These are phyloP conservation scores for Conus ventricosus DNA, from an alignment of 1,140 invertebrate species.

Conservation along the genomic window DNA sequence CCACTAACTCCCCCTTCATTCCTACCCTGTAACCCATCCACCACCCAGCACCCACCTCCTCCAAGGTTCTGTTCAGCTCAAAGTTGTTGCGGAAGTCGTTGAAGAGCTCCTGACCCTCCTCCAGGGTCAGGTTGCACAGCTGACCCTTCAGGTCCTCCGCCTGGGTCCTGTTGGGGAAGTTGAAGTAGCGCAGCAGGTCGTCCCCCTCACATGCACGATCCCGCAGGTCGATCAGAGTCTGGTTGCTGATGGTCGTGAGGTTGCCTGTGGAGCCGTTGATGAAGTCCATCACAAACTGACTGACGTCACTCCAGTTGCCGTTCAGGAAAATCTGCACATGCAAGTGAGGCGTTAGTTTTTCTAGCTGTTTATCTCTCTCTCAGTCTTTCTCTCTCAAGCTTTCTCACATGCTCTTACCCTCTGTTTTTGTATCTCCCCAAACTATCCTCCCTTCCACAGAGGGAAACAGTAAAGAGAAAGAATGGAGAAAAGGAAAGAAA, in stretches of 20 bases:
- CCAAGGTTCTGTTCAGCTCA: conserved; percentile 28
- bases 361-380: too few species aligned
- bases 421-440: too few species aligned
- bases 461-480: too few species aligned
- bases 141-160: conserved; percentile 41
- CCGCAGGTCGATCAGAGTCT: conserved; percentile 16
- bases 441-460: too few species aligned
- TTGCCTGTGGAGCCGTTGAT: background rate
- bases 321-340: background rate
- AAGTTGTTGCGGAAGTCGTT: conserved; percentile 45
- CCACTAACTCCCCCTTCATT: too few species aligned
- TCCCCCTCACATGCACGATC: conserved; percentile 38
- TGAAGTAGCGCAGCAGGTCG: conserved; percentile 41
- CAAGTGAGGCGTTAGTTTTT: background rate
- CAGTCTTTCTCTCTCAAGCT: too few species aligned
- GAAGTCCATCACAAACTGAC: background rate
- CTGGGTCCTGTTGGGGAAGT: conserved; percentile 42
- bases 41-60: conserved; percentile 38
- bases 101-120: conserved; percentile 39
- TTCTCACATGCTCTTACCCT: too few species aligned
- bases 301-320: background rate
- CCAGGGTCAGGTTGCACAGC: conserved; percentile 51
- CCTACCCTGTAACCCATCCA: too few species aligned
- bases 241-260: conserved; percentile 12
- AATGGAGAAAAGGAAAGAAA: too few species aligned